Percentiles rank a stretch among this genome's conserved stretches.
Evolutionary conservation across 2,113 vertebrate genomes (phyloP).

Genomic region (Eudyptes chrysolophus): DNA sequence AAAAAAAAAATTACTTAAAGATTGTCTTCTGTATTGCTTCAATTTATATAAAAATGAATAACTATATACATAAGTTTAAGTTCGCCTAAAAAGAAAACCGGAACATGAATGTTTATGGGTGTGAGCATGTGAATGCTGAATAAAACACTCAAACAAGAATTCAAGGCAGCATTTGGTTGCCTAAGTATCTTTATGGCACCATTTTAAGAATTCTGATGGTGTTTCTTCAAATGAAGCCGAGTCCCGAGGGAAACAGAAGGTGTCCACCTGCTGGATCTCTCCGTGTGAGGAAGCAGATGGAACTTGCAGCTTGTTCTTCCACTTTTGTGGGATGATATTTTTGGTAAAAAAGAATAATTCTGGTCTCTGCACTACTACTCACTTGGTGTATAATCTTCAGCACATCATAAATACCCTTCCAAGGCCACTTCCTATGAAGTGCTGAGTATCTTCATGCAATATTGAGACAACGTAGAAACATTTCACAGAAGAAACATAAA

Average conservation of each 20-base stretch:
- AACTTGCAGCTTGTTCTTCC: conserved; percentile 25
- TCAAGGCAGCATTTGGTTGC: not conserved
- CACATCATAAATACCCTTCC: not conserved
- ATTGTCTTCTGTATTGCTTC: not conserved
- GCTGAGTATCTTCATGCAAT: not conserved
- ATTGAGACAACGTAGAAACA: not conserved
- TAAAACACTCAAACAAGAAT: not conserved
- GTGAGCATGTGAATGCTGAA: not conserved
- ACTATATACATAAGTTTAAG: not conserved
- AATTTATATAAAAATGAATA: not conserved
- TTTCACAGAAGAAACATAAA: not conserved
- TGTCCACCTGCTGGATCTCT: not conserved
- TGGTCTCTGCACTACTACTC: not conserved
- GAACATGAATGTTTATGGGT: not conserved
- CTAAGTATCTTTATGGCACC: not conserved
- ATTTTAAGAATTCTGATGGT: not conserved
- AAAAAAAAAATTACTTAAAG: not conserved
- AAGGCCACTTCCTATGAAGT: not conserved
- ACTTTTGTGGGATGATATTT: conserved; percentile 4
- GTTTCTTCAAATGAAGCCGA: not conserved
- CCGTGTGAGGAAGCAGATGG: conserved; percentile 5
- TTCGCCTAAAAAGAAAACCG: not conserved
- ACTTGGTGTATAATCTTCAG: not conserved
- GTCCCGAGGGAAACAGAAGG: not conserved
- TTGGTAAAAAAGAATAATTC: conserved; percentile 3